phyloP scores from a whole-genome alignment of 64 coral and sea anemone genomes.

The Stichodactyla mertensii region DNA sequence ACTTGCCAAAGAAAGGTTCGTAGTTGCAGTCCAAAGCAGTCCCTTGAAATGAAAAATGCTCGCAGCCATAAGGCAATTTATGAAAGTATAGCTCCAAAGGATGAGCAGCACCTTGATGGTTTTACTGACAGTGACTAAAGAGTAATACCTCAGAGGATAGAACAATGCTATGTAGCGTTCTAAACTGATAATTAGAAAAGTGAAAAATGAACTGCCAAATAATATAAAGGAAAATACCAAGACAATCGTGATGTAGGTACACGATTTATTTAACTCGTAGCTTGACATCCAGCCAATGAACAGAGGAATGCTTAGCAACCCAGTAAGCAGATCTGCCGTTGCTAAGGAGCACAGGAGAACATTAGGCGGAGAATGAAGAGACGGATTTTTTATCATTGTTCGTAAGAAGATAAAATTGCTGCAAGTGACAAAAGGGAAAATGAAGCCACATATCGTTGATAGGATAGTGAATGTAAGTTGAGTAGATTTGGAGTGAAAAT shows the following conservation, averaged over 20 bases:
- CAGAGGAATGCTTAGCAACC: background rate
- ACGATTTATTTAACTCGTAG: background rate
- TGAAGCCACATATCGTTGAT: background rate
- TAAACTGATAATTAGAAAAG: background rate
- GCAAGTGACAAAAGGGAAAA: background rate
- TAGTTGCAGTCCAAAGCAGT: background rate
- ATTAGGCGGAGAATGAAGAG: slow-evolving; percentile 7
- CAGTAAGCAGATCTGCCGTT: background rate
- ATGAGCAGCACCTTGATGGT: background rate
- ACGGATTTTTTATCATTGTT: background rate
- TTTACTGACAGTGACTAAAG: background rate
- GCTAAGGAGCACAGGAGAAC: slow-evolving; percentile 10
- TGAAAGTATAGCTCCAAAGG: background rate
- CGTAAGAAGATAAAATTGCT: background rate
- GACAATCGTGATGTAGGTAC: background rate
- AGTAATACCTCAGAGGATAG: background rate
- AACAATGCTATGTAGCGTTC: background rate
- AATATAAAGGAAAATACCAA: background rate
- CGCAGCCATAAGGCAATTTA: background rate
- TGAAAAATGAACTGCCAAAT: background rate
- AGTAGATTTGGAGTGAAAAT: background rate
- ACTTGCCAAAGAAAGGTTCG: background rate
- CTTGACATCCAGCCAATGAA: background rate
- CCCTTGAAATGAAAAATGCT: background rate
- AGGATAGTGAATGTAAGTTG: background rate